phyloP scores from a whole-genome alignment of 2,888 invertebrate species.

The Ischnura elegans region DNA sequence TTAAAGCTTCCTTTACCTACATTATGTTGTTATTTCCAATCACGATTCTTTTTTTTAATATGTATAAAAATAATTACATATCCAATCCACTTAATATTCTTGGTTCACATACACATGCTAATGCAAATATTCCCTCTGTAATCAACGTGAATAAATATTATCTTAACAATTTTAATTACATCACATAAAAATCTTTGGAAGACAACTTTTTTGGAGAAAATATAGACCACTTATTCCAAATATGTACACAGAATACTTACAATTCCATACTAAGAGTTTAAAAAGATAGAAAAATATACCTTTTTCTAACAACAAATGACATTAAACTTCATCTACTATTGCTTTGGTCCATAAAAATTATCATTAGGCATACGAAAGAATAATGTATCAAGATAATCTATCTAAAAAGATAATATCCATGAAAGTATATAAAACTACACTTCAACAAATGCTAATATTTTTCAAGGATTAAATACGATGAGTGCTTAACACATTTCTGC shows the following conservation, averaged over 20 bases:
- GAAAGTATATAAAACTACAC: not conserved
- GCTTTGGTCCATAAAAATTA: slow-evolving; percentile 19
- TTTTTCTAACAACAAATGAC: not conserved
- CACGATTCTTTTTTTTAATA: not conserved
- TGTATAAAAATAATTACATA: not conserved
- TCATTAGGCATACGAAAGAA: not conserved
- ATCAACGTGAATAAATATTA: slow-evolving; percentile 17
- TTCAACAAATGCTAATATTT: not conserved
- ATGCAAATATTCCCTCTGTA: not conserved
- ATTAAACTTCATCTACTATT: slow-evolving; percentile 18
- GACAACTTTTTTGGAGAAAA: slow-evolving; percentile 13
- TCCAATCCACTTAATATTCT: not conserved
- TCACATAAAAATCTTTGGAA: slow-evolving; percentile 44
- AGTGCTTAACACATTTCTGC: not conserved
- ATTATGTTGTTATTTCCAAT: not conserved
- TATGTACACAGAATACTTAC: not conserved
- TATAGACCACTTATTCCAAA: not conserved
- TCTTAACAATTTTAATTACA: not conserved
- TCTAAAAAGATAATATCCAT: not conserved
- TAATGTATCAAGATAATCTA: no score
- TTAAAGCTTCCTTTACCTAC: slow-evolving; percentile 28
- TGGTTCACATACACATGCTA: slow-evolving; percentile 5
- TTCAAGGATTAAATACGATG: not conserved
- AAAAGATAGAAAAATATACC: slow-evolving; percentile 60
- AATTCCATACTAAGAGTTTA: not conserved